Conservation (phyloP, 1,140 invertebrate genomes). For the Drosophila carrolli region DNA sequence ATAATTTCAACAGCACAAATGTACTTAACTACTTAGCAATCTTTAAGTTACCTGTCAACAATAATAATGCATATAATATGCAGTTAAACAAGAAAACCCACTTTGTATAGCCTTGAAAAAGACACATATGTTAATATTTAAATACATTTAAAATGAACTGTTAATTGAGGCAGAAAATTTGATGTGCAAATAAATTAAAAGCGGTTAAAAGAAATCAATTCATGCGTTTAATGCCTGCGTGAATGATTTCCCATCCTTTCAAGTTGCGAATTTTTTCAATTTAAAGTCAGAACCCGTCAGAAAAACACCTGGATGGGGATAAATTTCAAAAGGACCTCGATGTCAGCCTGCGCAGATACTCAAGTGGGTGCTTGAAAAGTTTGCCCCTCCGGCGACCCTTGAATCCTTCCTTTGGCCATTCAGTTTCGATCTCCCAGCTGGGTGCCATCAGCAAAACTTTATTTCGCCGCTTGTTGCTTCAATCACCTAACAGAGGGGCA, state of each 20-base stretch:
- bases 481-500: constrained; percentile 1
- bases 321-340: background rate
- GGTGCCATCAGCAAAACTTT: constrained; percentile 31
- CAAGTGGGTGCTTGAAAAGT: constrained; percentile 28
- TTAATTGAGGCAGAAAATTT: constrained; percentile 20
- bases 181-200: constrained; percentile 8
- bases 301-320: background rate
- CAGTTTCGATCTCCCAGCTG: constrained; percentile 20
- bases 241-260: background rate
- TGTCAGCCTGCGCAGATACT: constrained; percentile 2
- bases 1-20: no score
- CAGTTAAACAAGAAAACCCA: background rate
- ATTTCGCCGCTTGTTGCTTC: constrained; percentile 37
- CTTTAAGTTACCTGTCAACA: no score
- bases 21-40: no score
- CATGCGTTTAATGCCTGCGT: constrained; percentile 1
- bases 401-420: constrained; percentile 9
- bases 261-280: background rate
- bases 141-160: constrained; percentile 11
- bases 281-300: background rate
- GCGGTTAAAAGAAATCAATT: constrained; percentile 17
- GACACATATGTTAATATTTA: background rate
- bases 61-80: no score
- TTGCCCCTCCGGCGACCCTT: constrained; percentile 10
- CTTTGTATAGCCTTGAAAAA: background rate